Evolutionary conservation across 1,140 invertebrate genomes (phyloP).

Genomic region (Antheraea pernyi): DNA sequence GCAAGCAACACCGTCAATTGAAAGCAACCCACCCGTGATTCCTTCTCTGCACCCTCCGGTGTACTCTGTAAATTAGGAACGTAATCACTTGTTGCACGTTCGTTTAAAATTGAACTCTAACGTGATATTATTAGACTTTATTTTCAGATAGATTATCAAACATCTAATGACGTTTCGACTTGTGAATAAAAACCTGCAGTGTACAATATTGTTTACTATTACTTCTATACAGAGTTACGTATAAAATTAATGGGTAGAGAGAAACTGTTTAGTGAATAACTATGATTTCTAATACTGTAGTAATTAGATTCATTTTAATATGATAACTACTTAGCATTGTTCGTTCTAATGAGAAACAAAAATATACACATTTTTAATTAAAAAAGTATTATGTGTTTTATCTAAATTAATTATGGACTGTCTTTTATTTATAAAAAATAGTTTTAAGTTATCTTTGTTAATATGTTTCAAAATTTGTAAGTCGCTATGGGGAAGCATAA

Average conservation of each 20-base stretch:
- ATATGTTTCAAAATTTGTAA: no score
- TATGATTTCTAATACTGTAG: not conserved
- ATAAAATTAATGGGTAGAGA: not conserved
- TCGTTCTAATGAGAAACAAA: no score
- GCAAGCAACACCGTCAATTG: slow-evolving; percentile 54
- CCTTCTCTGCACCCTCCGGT: slow-evolving; percentile 27
- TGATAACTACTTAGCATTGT: no score
- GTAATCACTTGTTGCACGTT: slow-evolving; percentile 17
- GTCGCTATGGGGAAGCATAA: no score
- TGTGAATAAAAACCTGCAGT: not conserved
- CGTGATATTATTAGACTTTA: not conserved
- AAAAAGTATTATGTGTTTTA: no score
- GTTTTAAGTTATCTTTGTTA: no score
- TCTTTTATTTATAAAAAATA: no score
- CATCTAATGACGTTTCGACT: not conserved
- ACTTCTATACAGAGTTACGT: not conserved
- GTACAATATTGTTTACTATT: not conserved
- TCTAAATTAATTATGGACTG: no score
- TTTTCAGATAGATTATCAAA: not conserved
- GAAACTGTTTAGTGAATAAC: not conserved
- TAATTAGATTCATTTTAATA: not conserved
- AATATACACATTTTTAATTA: no score
- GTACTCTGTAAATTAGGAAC: slow-evolving; percentile 12
- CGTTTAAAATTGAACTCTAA: not conserved
- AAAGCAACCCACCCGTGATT: slow-evolving; percentile 52